These are phyloP conservation scores for Dendroctonus ponderosae DNA, from an alignment of 1,140 invertebrate genomes.

Conservation along the genomic window DNA sequence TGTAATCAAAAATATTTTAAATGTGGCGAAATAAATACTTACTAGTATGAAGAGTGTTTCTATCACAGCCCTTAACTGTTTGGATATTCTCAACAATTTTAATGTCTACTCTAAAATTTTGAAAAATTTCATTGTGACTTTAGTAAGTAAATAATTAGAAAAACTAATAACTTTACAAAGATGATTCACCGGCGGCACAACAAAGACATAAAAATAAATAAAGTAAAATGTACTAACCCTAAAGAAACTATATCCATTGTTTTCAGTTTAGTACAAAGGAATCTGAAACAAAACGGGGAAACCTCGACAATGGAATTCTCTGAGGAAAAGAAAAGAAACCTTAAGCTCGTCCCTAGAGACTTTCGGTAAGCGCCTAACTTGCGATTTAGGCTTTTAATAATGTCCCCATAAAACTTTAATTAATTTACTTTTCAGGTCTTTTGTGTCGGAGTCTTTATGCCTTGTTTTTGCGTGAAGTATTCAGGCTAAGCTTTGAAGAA, in stretches of 20 bases:
- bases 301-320: constrained; percentile 24
- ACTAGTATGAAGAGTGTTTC: no score
- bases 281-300: constrained; percentile 20
- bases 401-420: constrained; percentile 34
- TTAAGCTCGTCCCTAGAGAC: constrained; percentile 3
- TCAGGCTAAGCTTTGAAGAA: constrained; percentile 5
- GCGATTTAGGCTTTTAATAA: constrained; percentile 34
- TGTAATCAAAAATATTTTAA: no score
- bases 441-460: constrained; percentile 20
- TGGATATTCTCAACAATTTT: no score
- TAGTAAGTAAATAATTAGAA: no score
- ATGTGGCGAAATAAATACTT: no score
- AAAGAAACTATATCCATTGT: constrained; percentile 20
- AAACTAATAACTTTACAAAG: no score
- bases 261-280: constrained; percentile 8
- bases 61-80: no score
- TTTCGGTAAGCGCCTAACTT: constrained; percentile 28
- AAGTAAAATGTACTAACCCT: constrained; percentile 13
- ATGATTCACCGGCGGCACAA: neutral
- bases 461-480: constrained; percentile 17
- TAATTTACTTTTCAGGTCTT: constrained; percentile 31
- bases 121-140: no score
- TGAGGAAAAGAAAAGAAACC: constrained; percentile 18
- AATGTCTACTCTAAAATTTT: no score
- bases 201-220: constrained; percentile 5